These are phyloP conservation scores for Sminthopsis crassicaudata DNA, from an alignment of 2,113 vertebrate genomes.

Conservation along the genomic window DNA sequence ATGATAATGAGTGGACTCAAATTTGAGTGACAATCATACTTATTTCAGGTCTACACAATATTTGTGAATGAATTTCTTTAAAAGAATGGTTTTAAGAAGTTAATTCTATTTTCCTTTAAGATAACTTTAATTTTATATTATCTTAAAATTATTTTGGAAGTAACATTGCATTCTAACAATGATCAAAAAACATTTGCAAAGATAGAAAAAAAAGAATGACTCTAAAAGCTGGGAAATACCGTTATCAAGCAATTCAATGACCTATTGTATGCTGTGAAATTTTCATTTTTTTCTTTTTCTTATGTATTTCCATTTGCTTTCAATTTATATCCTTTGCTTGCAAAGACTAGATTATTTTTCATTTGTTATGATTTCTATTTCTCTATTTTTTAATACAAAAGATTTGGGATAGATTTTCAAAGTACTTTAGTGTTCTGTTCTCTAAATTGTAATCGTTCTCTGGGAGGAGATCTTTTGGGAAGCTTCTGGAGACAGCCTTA, in stretches of 20 bases:
- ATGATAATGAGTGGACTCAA: slow-evolving; percentile 17
- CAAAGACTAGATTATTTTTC: not conserved
- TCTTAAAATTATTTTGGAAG: slow-evolving; percentile 48
- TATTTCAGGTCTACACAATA: not conserved
- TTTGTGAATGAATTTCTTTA: slow-evolving; percentile 42
- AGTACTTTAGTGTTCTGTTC: no score
- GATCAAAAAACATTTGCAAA: slow-evolving; percentile 3
- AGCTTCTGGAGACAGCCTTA: no score
- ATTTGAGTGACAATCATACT: slow-evolving; percentile 19
- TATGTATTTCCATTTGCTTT: not conserved
- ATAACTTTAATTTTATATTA: slow-evolving; percentile 36
- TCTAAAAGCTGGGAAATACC: not conserved
- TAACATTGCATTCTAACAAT: not conserved
- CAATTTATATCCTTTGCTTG: not conserved
- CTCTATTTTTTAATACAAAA: not conserved
- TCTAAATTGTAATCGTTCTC: no score
- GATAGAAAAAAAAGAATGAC: slow-evolving; percentile 20
- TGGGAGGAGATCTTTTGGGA: no score
- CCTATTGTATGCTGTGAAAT: not conserved
- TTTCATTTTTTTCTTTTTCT: not conserved
- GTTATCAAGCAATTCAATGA: not conserved
- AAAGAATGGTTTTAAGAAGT: slow-evolving; percentile 7
- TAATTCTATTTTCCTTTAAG: not conserved
- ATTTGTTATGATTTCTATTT: not conserved
- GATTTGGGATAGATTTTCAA: not conserved